Percentiles rank a stretch among this genome's conserved stretches.
Conservation (phyloP, 1,140 invertebrate species). For the Asbolus verrucosus region DNA sequence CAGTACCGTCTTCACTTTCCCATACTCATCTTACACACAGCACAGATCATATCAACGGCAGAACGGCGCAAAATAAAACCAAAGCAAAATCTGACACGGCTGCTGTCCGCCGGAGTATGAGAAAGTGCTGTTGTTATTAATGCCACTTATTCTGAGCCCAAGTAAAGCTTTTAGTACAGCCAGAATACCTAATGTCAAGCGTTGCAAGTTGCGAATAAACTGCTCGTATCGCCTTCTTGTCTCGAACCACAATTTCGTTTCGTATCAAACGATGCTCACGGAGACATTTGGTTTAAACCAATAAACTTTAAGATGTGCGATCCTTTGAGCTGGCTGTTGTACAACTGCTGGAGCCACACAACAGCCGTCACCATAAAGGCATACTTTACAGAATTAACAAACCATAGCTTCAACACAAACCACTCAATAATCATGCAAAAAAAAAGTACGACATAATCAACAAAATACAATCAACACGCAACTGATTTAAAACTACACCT, state of each 20-base stretch:
- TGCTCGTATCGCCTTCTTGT: conserved; percentile 9
- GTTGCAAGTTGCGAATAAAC: background rate
- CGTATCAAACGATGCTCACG: too few relatives aligned
- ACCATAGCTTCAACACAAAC: conserved; percentile 27
- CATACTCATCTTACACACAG: conserved; percentile 7
- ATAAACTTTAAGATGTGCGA: too few relatives aligned
- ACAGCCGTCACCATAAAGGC: conserved; percentile 25
- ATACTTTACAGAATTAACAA: conserved; percentile 24
- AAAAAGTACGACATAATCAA: background rate
- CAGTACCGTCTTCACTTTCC: conserved; percentile 8
- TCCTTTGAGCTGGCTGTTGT: conserved; percentile 4
- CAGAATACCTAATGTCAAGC: conserved; percentile 19
- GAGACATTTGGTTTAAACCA: too few relatives aligned
- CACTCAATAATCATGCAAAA: conserved; percentile 34
- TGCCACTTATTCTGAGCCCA: conserved; percentile 16
- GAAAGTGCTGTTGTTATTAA: conserved; percentile 11
- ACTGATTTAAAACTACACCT: conserved; percentile 63
- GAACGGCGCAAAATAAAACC: too few relatives aligned
- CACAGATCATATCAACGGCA: too few relatives aligned
- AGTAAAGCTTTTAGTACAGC: conserved; percentile 29
- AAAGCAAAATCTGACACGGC: background rate
- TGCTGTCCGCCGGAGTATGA: background rate
- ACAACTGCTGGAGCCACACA: conserved; percentile 21
- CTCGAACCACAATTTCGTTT: too few relatives aligned
- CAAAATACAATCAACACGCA: conserved; percentile 7